Evolutionary conservation across 2,888 invertebrate genomes (phyloP).

Genomic region (Sipha maydis): DNA sequence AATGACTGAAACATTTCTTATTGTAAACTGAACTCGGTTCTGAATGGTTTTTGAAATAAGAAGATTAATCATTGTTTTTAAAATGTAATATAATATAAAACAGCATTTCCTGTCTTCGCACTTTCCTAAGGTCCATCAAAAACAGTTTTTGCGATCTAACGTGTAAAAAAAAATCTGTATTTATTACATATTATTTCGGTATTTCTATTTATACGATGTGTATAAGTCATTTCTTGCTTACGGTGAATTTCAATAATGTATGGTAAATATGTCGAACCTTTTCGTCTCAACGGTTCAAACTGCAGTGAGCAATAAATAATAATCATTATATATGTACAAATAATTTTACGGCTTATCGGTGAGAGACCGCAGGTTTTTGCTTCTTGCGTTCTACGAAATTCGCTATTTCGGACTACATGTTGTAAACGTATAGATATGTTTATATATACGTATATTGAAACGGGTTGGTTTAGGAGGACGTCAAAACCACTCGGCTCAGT

Average conservation of each 20-base stretch:
- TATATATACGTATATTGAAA: background rate
- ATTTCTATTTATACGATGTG: background rate
- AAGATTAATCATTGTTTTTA: background rate
- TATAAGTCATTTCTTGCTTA: background rate
- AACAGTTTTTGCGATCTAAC: background rate
- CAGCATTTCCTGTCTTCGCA: background rate
- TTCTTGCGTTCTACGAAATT: background rate
- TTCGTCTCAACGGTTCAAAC: background rate
- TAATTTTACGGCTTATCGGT: background rate
- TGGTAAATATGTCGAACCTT: background rate
- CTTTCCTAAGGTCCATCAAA: background rate
- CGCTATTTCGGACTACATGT: background rate
- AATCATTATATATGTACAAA: background rate
- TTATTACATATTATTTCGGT: background rate
- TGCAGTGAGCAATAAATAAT: background rate
- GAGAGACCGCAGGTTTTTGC: background rate
- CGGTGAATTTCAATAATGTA: background rate
- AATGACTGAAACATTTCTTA: background rate
- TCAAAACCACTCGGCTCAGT: constrained; percentile 28
- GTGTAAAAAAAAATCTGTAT: background rate
- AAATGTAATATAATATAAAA: background rate
- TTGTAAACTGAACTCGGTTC: background rate
- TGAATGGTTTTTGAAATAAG: background rate
- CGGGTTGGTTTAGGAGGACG: background rate
- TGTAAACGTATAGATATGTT: background rate